A percentile compares a stretch with the other conserved stretches of the same genome.
Conservation (phyloP, 2,113 vertebrate genomes). For the Pao palembangensis region DNA sequence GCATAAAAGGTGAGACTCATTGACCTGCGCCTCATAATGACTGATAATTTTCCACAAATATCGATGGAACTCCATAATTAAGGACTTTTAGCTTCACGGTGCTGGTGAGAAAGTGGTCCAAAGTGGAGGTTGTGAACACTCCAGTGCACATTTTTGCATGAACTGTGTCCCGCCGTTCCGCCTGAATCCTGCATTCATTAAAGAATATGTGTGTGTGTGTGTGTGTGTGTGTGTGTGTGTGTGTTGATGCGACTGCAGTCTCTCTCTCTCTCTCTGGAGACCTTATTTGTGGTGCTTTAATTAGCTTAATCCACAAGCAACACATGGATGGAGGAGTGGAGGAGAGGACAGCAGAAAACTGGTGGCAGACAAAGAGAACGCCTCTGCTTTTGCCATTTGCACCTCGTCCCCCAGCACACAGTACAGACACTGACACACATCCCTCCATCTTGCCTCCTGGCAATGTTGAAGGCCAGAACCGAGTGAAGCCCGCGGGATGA, state of each 20-base stretch:
- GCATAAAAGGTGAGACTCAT: constrained; percentile 1
- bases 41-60: constrained; percentile 19
- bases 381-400: constrained; percentile 44
- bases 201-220: constrained; percentile 24
- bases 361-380: constrained; percentile 33
- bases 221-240: constrained; percentile 19
- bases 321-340: constrained; percentile 53
- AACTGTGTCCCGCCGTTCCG: constrained; percentile 9
- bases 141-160: constrained; percentile 2
- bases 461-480: constrained; percentile 36
- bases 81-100: not conserved
- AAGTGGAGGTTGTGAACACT: not conserved
- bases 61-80: constrained; percentile 12
- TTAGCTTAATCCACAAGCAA: constrained; percentile 69
- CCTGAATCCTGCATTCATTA: constrained; percentile 39
- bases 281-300: constrained; percentile 63
- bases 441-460: constrained; percentile 46
- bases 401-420: constrained; percentile 9
- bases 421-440: constrained; percentile 5
- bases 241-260: constrained; percentile 9
- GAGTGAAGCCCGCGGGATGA: constrained; percentile 47
- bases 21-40: constrained; percentile 19
- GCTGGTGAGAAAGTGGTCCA: constrained; percentile 5
- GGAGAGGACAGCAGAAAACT: constrained; percentile 11
- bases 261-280: constrained; percentile 53